These are phyloP conservation scores for Pelagia noctiluca DNA, from an alignment of 30 jellyfish, hydroid and myxozoan species.

Conservation along the genomic window DNA sequence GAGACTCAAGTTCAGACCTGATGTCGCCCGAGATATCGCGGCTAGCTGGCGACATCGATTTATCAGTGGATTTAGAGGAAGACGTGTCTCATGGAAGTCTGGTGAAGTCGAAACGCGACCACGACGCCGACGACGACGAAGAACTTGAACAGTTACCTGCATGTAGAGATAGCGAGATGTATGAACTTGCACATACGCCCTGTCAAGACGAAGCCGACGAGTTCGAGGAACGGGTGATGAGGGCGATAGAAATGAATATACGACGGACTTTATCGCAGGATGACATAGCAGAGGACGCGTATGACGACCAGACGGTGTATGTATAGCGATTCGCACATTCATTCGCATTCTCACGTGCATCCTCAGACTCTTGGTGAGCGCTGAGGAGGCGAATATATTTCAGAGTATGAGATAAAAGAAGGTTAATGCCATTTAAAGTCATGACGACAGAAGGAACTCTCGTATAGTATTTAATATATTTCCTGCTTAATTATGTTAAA, in stretches of 20 bases:
- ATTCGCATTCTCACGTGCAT: neutral
- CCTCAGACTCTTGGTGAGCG: neutral
- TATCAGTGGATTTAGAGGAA: neutral
- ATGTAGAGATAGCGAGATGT: neutral
- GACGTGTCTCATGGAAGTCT: constrained; percentile 5
- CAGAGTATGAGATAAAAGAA: neutral
- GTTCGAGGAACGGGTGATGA: constrained; percentile 71
- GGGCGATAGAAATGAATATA: constrained; percentile 64
- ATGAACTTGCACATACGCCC: neutral
- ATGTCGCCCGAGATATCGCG: constrained; percentile 66
- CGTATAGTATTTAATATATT: neutral
- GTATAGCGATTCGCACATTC: constrained; percentile 42
- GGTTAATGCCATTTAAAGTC: neutral
- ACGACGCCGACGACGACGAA: constrained; percentile 25
- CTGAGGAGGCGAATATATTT: neutral
- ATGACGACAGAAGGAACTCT: neutral
- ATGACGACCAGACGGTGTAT: constrained; percentile 63
- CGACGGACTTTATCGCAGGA: constrained; percentile 65
- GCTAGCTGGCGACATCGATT: neutral
- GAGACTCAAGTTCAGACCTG: constrained; percentile 59
- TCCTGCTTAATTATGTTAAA: neutral
- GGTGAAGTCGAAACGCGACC: constrained; percentile 10
- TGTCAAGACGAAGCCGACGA: constrained; percentile 62
- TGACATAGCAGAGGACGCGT: constrained; percentile 58
- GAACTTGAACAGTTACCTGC: constrained; percentile 4